Conservation (phyloP, 2,888 invertebrate genomes). For the Aspidapion aeneum region DNA sequence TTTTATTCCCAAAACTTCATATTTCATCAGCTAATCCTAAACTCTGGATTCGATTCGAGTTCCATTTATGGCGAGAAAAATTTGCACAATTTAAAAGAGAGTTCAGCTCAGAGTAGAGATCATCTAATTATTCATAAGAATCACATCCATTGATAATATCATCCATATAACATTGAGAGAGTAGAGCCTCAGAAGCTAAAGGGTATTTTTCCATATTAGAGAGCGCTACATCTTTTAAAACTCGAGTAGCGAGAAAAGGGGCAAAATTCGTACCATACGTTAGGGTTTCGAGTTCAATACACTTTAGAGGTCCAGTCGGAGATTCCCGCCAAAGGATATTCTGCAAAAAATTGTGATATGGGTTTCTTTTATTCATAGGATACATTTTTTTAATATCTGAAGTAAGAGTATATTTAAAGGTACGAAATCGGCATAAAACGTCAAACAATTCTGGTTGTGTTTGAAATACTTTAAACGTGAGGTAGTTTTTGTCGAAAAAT, state of each 20-base stretch:
- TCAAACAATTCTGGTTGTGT: conserved; percentile 19
- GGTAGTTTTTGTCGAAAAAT: conserved; percentile 6
- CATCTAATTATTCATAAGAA: neutral
- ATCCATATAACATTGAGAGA: conserved; percentile 15
- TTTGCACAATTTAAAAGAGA: conserved; percentile 3
- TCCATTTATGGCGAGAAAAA: conserved; percentile 13
- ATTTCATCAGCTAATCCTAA: neutral
- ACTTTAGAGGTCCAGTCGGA: conserved; percentile 8
- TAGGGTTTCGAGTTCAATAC: conserved; percentile 12
- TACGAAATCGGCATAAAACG: conserved; percentile 6
- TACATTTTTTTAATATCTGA: conserved; percentile 21
- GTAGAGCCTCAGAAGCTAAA: conserved; percentile 8
- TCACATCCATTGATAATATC: conserved; percentile 13
- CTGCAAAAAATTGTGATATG: conserved; percentile 14
- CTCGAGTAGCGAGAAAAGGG: conserved; percentile 18
- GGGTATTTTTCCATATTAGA: conserved; percentile 4
- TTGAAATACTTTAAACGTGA: conserved; percentile 11
- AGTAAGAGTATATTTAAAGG: conserved; percentile 7
- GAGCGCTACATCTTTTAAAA: conserved; percentile 13
- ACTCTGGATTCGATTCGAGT: conserved; percentile 7
- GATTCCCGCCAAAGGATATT: conserved; percentile 21
- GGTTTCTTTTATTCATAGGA: conserved; percentile 13
- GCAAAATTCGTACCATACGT: conserved; percentile 16
- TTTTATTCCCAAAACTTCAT: conserved; percentile 8
- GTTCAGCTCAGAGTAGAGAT: neutral